Base-by-base conservation (phyloP, 2,888 invertebrate species). In the Lasioglossum lativentre region DNA sequence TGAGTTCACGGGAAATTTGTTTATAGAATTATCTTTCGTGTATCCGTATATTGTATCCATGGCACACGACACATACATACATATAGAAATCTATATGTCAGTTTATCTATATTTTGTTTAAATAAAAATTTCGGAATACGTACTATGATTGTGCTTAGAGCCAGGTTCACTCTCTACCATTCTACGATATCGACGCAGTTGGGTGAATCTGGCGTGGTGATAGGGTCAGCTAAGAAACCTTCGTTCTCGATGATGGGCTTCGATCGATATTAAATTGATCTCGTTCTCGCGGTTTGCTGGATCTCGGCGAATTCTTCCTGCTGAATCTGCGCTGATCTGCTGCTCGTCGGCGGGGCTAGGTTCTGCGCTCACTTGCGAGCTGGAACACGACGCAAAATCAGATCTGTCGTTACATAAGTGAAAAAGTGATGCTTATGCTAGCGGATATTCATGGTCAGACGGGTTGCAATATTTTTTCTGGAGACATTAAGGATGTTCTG, bases 151-250 rank as follows among this genome's bases (percentile, higher is more conserved):
- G 96, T 97, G 97, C 96, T 97, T 97, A 96, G 96, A 96, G 95
- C 96, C 96, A 96, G 97, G 96, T 96, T 97, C 98, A 97, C 97
- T 97, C 97, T 98, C 98, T 98, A 98, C 98, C 98, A 98, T 98
- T 97, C 98, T 98, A 98, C 95, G 96, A 94, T 96, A 93, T 95
- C 95, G 93, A 92, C 93, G 92, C 94, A 92, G 93, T 94, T 94
- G 91, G 86, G 89, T 92, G 86, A 93, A 93, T 93, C 93, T 93
- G 94, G 91, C 93, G 94, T 92, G 88, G 80, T 87, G 86, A 90
- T 89, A 77, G 78, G 92, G 82, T 93, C 91, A 93, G 85, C 92
- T 88, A 78, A 89, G 84, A 89, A 86, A 79, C 82, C 75, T 91
- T 88, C 86, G 83, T 80, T 88, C 78, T 86, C 90, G 89, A 86